These are phyloP conservation scores for Pedetes capensis DNA, from an alignment of 2,113 vertebrate genomes.

Conservation along the genomic window DNA sequence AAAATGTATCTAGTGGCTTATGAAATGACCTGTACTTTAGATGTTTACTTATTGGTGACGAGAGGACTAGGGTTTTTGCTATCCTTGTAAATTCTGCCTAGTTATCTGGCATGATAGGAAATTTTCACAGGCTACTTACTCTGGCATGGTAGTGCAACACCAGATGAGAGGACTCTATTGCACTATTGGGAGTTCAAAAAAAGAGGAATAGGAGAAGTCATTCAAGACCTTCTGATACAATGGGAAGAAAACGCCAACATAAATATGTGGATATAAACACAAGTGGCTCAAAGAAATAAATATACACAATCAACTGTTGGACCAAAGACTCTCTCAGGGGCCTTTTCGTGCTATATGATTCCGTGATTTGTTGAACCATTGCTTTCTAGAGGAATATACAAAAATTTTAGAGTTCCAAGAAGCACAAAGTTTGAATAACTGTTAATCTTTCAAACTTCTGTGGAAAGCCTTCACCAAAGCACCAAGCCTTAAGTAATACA, in stretches of 20 bases:
- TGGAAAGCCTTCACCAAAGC: background rate
- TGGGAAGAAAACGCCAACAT: conserved; percentile 51
- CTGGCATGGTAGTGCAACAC: conserved; percentile 1
- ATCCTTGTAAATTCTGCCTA: conserved; percentile 58
- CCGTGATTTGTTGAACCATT: conserved; percentile 57
- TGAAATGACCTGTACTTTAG: background rate
- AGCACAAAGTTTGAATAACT: conserved; percentile 10
- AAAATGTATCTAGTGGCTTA: background rate
- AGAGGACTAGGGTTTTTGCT: background rate
- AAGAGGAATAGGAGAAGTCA: background rate
- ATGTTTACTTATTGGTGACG: conserved; percentile 5
- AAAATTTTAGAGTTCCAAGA: conserved; percentile 22
- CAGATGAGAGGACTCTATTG: conserved; percentile 31
- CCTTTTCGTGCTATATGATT: conserved; percentile 40
- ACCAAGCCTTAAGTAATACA: background rate
- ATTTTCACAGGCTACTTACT: conserved; percentile 53
- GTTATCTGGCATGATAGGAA: conserved; percentile 52
- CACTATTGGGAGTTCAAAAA: conserved; percentile 51
- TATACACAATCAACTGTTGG: conserved; percentile 56
- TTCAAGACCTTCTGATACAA: conserved; percentile 47
- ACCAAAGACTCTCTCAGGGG: conserved; percentile 38
- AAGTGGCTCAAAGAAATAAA: conserved; percentile 65
- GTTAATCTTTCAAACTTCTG: background rate
- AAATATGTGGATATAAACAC: conserved; percentile 67
- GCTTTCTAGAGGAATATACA: conserved; percentile 47